These are phyloP conservation scores for Lasius platythorax DNA, from an alignment of 2,888 invertebrate species.

Conservation along the genomic window DNA sequence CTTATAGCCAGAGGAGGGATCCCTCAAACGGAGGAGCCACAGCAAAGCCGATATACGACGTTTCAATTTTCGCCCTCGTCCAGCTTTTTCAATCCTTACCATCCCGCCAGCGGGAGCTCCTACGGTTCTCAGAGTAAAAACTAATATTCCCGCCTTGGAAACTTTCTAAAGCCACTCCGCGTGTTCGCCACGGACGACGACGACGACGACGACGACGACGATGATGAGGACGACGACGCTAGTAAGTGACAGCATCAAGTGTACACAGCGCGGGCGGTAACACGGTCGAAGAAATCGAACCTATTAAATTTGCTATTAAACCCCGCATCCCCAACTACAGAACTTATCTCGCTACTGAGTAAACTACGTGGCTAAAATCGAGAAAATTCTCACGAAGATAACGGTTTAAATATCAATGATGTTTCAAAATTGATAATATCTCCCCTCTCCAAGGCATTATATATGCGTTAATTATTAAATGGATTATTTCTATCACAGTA, in stretches of 20 bases:
- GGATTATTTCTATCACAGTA: constrained; percentile 20
- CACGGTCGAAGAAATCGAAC: constrained; percentile 66
- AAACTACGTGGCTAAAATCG: constrained; percentile 6
- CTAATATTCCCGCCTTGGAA: constrained; percentile 75
- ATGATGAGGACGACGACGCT: constrained; percentile 19
- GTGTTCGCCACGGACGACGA: constrained; percentile 24
- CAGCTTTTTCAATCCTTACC: constrained; percentile 67
- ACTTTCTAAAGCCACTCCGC: constrained; percentile 70
- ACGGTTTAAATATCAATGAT: neutral
- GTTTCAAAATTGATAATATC: neutral
- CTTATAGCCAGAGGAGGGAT: constrained; percentile 62
- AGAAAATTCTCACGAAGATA: constrained; percentile 7
- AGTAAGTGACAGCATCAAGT: constrained; percentile 61
- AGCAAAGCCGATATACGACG: constrained; percentile 76
- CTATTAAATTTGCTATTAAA: constrained; percentile 70
- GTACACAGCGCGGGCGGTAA: constrained; percentile 43
- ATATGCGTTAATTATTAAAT: neutral
- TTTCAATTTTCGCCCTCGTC: constrained; percentile 79
- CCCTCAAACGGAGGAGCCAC: constrained; percentile 60
- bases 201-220: constrained; percentile 15
- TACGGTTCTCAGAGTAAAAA: constrained; percentile 60
- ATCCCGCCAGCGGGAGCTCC: constrained; percentile 50
- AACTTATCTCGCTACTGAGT: constrained; percentile 12
- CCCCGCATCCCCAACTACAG: constrained; percentile 9
- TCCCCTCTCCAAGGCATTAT: neutral